Base-by-base conservation (phyloP, 2,888 invertebrate species). In the Rhagophthalmus giganteus region DNA sequence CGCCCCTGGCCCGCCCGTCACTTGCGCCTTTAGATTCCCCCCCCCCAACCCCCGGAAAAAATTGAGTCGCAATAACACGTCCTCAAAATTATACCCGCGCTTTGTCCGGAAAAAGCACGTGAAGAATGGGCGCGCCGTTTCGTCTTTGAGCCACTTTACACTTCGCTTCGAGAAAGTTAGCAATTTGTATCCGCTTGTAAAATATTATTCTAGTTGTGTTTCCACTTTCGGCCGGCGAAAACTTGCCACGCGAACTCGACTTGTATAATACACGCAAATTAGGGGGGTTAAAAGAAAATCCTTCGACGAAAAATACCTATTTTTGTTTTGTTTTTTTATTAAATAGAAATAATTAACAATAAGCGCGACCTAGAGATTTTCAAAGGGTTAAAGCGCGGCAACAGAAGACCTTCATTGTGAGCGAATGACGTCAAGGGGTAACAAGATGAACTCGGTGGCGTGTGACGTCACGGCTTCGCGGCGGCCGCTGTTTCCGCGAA, bases 381-480 rank as follows among this genome's bases (percentile, higher is more conserved):
- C 40, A 25, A 34, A 45, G 45, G 48, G 39, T 44, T 54, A 45
- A 44, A 38, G 48, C 38, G 49, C 34, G 16, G 35, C 44, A 42
- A 49, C 35, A 33, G 44, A 52, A 46, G 47, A 31, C 30, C 35
- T 44, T 53, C 46, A 57, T 59, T 59, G 59, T 59, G 57, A 59
- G 51, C 46, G 50, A 52, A 57, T 59, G 57, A 59, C 59, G 59
- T 59, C 59, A 49, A 41, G 54, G 53, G 62, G 54, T 54, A 54
- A 54, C 54, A 48, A 74, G 75, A 74, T 73, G 74, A 74, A 77
- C 73, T 75, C 76, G 74, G 72, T 74, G 74, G 75, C 66, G 75
- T 76, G 76, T 74, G 76, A 76, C 78, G 77, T 78, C 76, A 76
- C 75, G 75, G 74, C 61, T 59, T 59, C 61, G 64, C 63, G 67